These are phyloP conservation scores for Anhinga rufa DNA, from an alignment of 2,113 vertebrate species.

Conservation along the genomic window DNA sequence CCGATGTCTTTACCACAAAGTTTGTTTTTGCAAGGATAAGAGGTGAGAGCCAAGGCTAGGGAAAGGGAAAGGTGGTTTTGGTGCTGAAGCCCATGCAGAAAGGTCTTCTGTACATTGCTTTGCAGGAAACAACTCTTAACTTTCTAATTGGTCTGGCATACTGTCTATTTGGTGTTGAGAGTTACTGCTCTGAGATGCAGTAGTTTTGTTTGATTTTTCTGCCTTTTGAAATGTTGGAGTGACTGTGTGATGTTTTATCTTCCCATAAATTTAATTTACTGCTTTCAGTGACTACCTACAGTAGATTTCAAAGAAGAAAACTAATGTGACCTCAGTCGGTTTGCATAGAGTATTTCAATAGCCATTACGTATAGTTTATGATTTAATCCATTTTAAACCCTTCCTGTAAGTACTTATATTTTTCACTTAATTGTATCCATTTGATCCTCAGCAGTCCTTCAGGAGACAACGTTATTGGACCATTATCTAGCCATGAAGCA, in stretches of 20 bases:
- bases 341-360: background rate
- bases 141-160: background rate
- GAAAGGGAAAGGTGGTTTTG: background rate
- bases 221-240: background rate
- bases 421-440: slow-evolving; percentile 32
- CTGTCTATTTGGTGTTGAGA: background rate
- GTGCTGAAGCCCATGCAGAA: background rate
- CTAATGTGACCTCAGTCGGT: background rate
- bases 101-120: background rate
- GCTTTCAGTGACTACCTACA: background rate
- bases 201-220: background rate
- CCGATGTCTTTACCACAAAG: background rate
- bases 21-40: background rate
- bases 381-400: slow-evolving; percentile 38
- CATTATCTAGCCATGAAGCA: slow-evolving; percentile 27
- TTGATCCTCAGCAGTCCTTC: slow-evolving; percentile 41
- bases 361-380: slow-evolving; percentile 7
- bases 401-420: slow-evolving; percentile 53
- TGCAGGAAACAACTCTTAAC: background rate
- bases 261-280: slow-evolving; percentile 3
- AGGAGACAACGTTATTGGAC: slow-evolving; percentile 12
- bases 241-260: background rate
- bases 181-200: background rate
- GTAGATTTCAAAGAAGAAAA: slow-evolving; percentile 14
- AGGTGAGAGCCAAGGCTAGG: background rate